Base-by-base conservation (phyloP, 2,888 invertebrate genomes). In the Chironomus tentans region DNA sequence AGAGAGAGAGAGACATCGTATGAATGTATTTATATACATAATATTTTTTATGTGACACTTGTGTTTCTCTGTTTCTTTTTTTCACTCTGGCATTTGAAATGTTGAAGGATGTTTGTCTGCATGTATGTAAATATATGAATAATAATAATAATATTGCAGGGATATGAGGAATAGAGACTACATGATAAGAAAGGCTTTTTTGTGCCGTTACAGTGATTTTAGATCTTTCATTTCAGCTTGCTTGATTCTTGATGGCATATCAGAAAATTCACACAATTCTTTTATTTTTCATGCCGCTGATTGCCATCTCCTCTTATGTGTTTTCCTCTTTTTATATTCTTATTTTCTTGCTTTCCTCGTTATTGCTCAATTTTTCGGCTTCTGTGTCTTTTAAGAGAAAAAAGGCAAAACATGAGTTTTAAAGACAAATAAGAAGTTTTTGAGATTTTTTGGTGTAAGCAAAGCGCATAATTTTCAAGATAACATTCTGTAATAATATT, bases 1-100 rank as follows among this genome's bases (percentile, higher is more conserved):
- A 15, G 1, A 56, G 56, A 38, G 38, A 28, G 4, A 50, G 50
- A 28, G 28, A 28, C 50, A 50, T 65, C 21, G 4, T 22, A 65
- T 48, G n/a, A 13, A 13, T 48, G 12, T 48, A 13, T 24, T 10
- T 65, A 13, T 65, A 24, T 65, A 18, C 18, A 21, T 65, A 22
- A 65, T 65, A 65, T 24, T 56, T 56, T 71, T 71, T 71, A 71
- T 71, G 61, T 71, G 71, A 71, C 71, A 71, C 71, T 71, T 71
- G 56, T 61, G 71, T 71, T 71, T 24, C 21, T n/a, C n/a, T n/a
- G n/a, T n/a, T n/a, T n/a, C n/a, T n/a, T n/a, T n/a, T n/a, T n/a
- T n/a, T 13, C 62, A 62, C 13, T 56, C 18, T 22, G 15, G 15
- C 56, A 65, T 24, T 65, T 65, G 65, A 65, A 65, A 24, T 24